Evolutionary conservation across 2,797 vertebrate genomes (phyloP), one percentile per base, ranked within the genome.

Genomic region (Urophycis tenuis): DNA sequence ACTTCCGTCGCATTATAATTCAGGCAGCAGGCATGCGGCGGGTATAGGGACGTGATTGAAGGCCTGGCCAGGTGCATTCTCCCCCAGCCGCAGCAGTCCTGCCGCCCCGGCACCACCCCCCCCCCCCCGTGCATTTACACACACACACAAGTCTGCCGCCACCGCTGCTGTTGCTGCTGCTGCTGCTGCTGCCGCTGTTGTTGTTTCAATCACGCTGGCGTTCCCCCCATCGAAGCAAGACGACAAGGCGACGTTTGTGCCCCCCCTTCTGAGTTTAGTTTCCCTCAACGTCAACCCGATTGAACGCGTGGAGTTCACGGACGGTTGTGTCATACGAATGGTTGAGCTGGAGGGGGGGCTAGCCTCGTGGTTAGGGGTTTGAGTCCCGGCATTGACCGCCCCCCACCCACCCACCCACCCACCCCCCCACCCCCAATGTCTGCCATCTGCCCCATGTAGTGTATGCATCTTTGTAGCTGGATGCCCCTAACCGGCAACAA

Each of bases 1-100:
- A 85, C 81, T 85, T 87, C 60, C 60, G 84, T 86, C 83, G 80
- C 77, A 81, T 86, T 84, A 82, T 85, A 85, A 90, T 90, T 86
- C 81, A 81, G 81, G 81, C 7, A 5, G 12, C 25, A 60, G 79
- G 81, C 14, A 32, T 74, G 83, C 78, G 77, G 79, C 75, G 83
- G 75, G 78, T 29, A 76, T 45, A n/a, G 75, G 76, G 82, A 84
- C 22, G 82, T 81, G 83, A 88, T 88, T 5, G 85, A 88, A 85
- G 75, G 78, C 77, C 78, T 12, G 5, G 79, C 75, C 87, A 82
- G 85, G 83, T 87, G 85, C 86, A 77, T 78, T 78, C 34, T 70
- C 64, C 80, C 34, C 78, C 49, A 67, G n/a, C n/a, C 83, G 15
- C 80, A 74, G 79, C 64, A 49, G 75, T 74, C 9, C 60, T 80